A percentile compares a stretch with the other conserved stretches of the same genome.
Conservation (phyloP, 2,113 vertebrate species). For the Anoura caudifer region DNA sequence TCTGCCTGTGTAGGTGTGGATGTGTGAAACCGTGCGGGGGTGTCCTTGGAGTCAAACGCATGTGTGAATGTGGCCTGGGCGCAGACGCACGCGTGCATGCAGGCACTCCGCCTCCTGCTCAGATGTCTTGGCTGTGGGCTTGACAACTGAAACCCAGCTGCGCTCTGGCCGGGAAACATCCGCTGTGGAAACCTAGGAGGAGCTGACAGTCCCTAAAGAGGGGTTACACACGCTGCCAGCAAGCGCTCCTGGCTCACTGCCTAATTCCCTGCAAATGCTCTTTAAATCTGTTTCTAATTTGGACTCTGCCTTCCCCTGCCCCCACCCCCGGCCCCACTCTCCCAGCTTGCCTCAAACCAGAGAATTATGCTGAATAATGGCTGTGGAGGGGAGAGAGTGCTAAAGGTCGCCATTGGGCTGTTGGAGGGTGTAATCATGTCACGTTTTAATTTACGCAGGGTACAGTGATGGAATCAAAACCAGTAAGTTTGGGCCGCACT, state of each 20-base stretch:
- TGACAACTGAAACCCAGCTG: conserved; percentile 90
- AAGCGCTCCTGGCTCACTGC: conserved; percentile 79
- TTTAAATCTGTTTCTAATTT: conserved; percentile 90
- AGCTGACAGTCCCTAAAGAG: conserved; percentile 82
- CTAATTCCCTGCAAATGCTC: conserved; percentile 86
- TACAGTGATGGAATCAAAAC: conserved; percentile 33
- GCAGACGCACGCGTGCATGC: accelerated
- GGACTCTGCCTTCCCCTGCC: conserved; percentile 64
- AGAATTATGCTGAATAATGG: conserved; percentile 74
- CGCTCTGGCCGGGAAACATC: conserved; percentile 90
- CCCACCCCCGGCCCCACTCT: conserved; percentile 18
- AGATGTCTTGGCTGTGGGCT: conserved; percentile 85
- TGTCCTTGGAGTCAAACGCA: neutral
- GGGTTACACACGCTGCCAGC: conserved; percentile 76
- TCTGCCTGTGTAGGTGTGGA: neutral
- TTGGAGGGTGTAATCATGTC: conserved; percentile 48
- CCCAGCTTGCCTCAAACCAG: conserved; percentile 51
- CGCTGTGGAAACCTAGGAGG: conserved; percentile 89
- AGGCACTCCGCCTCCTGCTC: conserved; percentile 71
- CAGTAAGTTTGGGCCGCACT: conserved; percentile 25
- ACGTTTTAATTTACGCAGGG: conserved; percentile 45
- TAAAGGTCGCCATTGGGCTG: conserved; percentile 18
- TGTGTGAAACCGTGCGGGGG: neutral
- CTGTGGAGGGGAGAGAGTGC: neutral
- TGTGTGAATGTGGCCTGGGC: neutral